Percentiles rank a stretch among this genome's conserved stretches.
These are phyloP conservation scores for Temnothorax rugatulus DNA, from an alignment of 2,888 invertebrate species.

Conservation along the genomic window DNA sequence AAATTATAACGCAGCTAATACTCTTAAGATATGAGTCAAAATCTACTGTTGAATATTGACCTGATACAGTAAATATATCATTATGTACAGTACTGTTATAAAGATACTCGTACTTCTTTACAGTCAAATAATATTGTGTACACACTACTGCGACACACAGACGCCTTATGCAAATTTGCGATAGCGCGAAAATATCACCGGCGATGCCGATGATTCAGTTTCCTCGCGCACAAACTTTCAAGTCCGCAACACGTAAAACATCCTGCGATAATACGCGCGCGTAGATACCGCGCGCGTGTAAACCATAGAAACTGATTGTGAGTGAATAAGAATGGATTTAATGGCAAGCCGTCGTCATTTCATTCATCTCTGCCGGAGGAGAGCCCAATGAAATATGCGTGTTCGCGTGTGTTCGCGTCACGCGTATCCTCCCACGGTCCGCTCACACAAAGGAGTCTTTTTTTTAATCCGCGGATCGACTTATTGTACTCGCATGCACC, in stretches of 20 bases:
- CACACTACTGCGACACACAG: neutral
- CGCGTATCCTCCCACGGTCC: slow-evolving; percentile 42
- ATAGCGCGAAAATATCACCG: slow-evolving; percentile 6
- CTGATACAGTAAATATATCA: neutral
- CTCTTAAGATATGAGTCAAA: neutral
- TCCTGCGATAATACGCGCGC: slow-evolving; percentile 59
- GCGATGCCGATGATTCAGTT: slow-evolving; percentile 39
- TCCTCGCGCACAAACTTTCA: slow-evolving; percentile 39
- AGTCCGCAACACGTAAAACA: slow-evolving; percentile 47
- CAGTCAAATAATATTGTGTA: neutral
- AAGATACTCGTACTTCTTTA: neutral
- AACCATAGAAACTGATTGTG: slow-evolving; percentile 23
- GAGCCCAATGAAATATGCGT: slow-evolving; percentile 55
- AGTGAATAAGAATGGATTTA: slow-evolving; percentile 60
- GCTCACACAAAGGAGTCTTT: slow-evolving; percentile 52
- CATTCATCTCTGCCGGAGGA: slow-evolving; percentile 73
- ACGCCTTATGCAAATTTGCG: slow-evolving; percentile 29
- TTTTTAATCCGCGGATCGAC: slow-evolving; percentile 50
- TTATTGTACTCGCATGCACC: slow-evolving; percentile 25
- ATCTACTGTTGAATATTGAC: neutral
- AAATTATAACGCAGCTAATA: neutral
- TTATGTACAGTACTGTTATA: neutral
- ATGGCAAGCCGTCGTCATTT: slow-evolving; percentile 70
- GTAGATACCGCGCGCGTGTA: slow-evolving; percentile 49
- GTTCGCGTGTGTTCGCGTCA: slow-evolving; percentile 36